A percentile compares a stretch with the other conserved stretches of the same genome.
Evolutionary conservation across 2,113 vertebrate species (phyloP).

Genomic region (Thamnophis sirtalis): DNA sequence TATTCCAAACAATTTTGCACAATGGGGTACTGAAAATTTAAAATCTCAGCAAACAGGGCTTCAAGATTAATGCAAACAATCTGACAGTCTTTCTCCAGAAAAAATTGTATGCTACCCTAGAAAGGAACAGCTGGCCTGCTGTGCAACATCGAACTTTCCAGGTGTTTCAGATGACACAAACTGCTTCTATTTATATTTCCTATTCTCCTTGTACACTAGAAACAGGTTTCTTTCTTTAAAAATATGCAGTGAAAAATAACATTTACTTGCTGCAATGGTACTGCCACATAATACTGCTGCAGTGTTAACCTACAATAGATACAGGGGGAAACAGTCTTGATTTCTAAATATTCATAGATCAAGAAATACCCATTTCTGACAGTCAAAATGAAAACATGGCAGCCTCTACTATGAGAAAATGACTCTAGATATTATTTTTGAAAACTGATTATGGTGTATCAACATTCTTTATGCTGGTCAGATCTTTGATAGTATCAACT

Average conservation of each 20-base stretch:
- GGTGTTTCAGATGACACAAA: constrained; percentile 24
- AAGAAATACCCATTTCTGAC: neutral
- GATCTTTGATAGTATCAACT: neutral
- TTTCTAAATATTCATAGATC: neutral
- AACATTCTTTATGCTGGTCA: neutral
- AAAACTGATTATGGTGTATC: neutral
- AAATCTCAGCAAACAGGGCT: constrained; percentile 29
- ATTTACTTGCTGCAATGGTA: neutral
- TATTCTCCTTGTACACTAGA: neutral
- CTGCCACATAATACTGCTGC: neutral
- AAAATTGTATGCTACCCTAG: constrained; percentile 34
- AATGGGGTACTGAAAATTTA: constrained; percentile 44
- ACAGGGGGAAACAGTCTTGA: neutral
- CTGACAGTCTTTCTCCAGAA: constrained; percentile 45
- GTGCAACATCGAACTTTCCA: constrained; percentile 29
- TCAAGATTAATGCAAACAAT: constrained; percentile 51
- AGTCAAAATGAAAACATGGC: neutral
- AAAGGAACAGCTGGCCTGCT: constrained; percentile 35
- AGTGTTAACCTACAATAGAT: neutral
- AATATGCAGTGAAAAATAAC: constrained; percentile 12
- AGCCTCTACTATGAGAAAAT: neutral
- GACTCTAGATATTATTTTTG: fast-evolving
- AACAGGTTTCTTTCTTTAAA: neutral
- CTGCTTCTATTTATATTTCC: constrained; percentile 40
- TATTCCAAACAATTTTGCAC: constrained; percentile 27